These are phyloP conservation scores for Maniola hyperantus DNA, from an alignment of 2,888 invertebrate species.

Conservation along the genomic window DNA sequence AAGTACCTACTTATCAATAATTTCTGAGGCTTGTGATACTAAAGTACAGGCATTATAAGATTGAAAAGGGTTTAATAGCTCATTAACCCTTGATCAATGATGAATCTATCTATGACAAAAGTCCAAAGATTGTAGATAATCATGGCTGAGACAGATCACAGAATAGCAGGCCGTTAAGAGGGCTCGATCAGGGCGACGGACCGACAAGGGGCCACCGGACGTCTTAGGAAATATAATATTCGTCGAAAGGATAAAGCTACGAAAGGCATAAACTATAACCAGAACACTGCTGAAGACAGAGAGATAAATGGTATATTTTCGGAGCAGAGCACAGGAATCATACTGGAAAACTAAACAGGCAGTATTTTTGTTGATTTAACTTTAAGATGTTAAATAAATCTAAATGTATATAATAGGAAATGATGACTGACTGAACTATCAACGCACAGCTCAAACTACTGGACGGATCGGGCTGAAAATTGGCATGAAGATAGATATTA, in stretches of 20 bases:
- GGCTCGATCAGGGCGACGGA: not conserved
- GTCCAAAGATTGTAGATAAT: conserved; percentile 3
- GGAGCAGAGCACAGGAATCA: not conserved
- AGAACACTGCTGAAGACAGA: not conserved
- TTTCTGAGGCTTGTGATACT: no score
- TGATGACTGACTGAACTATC: no score
- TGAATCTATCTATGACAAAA: not conserved
- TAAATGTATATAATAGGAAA: no score
- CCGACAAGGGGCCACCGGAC: conserved; percentile 22
- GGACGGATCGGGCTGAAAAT: no score
- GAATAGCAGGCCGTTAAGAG: not conserved
- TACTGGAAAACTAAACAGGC: not conserved
- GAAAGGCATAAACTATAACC: conserved; percentile 7
- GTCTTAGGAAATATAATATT: conserved; percentile 6
- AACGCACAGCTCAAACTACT: no score
- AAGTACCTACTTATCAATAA: no score
- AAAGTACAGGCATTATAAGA: no score
- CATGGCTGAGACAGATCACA: not conserved
- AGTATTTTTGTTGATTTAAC: not conserved
- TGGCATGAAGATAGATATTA: no score
- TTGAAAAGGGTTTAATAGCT: not conserved
- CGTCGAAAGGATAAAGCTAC: conserved; percentile 2
- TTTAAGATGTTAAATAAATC: not conserved
- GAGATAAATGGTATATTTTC: conserved; percentile 7
- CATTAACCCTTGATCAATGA: not conserved